Conservation (phyloP, 1,140 invertebrate genomes). For the Pantala flavescens region DNA sequence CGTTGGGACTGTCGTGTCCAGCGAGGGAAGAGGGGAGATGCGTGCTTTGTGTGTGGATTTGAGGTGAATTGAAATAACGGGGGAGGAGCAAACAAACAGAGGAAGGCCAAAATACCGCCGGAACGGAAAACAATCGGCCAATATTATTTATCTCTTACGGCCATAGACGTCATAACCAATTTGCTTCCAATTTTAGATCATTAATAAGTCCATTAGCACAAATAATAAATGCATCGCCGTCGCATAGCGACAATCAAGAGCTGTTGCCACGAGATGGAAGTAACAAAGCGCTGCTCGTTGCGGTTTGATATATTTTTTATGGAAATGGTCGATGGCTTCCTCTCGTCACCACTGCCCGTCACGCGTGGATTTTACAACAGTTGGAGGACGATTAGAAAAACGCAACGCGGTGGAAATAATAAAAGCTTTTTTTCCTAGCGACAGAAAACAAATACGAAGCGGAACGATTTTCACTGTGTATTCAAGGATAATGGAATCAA, state of each 20-base stretch:
- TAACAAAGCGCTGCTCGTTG: neutral
- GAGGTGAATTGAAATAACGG: neutral
- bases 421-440: neutral
- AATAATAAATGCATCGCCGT: neutral
- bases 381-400: neutral
- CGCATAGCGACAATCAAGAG: neutral
- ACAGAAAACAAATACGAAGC: neutral
- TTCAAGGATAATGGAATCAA: neutral
- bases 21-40: neutral
- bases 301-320: neutral
- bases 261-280: neutral
- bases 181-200: neutral
- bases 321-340: neutral
- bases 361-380: neutral
- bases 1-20: neutral
- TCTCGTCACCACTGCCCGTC: neutral
- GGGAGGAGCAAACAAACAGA: neutral
- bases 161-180: neutral
- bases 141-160: neutral
- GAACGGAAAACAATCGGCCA: neutral
- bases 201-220: constrained; percentile 10
- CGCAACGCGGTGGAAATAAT: neutral
- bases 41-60: neutral
- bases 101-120: neutral
- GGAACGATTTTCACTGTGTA: neutral